phyloP scores from a whole-genome alignment of 2,888 invertebrate genomes.

The Trachelus iudaicus region DNA sequence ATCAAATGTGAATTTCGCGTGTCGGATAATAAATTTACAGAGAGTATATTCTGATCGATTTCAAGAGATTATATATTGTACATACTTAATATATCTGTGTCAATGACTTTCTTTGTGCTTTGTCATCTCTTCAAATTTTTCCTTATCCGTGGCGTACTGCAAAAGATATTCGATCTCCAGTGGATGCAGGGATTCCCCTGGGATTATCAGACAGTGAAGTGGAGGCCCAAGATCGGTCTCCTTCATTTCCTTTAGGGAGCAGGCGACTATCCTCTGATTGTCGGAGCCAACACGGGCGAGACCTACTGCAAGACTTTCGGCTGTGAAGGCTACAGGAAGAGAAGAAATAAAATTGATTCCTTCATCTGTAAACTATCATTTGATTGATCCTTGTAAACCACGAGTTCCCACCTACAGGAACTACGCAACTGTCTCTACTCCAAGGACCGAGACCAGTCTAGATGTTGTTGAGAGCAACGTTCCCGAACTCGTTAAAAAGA shows the following conservation, averaged over 20 bases:
- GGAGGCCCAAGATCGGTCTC: constrained; percentile 84
- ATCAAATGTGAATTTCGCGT: neutral
- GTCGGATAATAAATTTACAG: neutral
- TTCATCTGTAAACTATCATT: constrained; percentile 11
- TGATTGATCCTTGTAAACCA: neutral
- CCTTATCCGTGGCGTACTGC: constrained; percentile 66
- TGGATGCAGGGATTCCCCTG: constrained; percentile 86
- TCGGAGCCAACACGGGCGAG: constrained; percentile 91
- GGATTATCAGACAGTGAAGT: constrained; percentile 93
- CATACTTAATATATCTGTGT: neutral
- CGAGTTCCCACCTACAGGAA: neutral
- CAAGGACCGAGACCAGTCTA: neutral
- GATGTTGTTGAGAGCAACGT: neutral
- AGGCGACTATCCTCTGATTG: constrained; percentile 82
- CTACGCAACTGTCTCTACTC: neutral
- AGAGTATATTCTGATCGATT: neutral
- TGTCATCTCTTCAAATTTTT: neutral
- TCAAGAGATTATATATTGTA: neutral
- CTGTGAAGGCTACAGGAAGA: constrained; percentile 62
- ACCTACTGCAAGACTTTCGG: constrained; percentile 82
- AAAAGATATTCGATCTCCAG: constrained; percentile 89
- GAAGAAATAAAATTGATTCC: constrained; percentile 23
- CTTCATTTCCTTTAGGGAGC: constrained; percentile 80
- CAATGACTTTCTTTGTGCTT: neutral
- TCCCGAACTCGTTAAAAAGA: neutral